Evolutionary conservation across 2,888 invertebrate species (phyloP).

Genomic region (Caradrina kadenii): DNA sequence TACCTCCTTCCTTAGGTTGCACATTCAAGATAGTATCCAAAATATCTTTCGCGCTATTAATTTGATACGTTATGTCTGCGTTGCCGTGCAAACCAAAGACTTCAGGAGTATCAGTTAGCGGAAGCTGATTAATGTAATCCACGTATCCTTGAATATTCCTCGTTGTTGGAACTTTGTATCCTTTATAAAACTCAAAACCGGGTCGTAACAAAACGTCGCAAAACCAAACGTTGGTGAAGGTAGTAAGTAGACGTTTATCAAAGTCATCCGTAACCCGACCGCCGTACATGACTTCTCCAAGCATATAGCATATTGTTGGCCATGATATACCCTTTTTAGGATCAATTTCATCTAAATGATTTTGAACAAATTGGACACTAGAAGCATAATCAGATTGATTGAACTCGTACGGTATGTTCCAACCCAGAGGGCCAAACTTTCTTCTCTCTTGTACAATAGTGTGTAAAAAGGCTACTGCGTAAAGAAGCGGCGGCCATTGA

Average conservation of each 20-base stretch:
- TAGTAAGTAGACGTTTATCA: constrained; percentile 97
- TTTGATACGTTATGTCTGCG: constrained; percentile 99
- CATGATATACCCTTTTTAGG: constrained; percentile 99
- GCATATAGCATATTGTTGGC: constrained; percentile 99
- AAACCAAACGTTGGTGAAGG: constrained; percentile 99
- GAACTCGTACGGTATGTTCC: constrained; percentile 99
- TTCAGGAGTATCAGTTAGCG: constrained; percentile 97
- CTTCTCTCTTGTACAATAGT: constrained; percentile 98
- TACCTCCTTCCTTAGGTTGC: constrained; percentile 98
- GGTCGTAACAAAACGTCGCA: constrained; percentile 96
- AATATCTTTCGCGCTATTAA: constrained; percentile 98
- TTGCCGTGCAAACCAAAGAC: constrained; percentile 99
- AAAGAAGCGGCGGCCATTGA: constrained; percentile 98
- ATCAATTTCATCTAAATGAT: constrained; percentile 99
- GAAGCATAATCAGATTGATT: constrained; percentile 99
- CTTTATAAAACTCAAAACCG: constrained; percentile 98
- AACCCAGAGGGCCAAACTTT: constrained; percentile 98
- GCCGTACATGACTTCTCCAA: constrained; percentile 97
- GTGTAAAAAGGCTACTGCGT: constrained; percentile 98
- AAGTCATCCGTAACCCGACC: constrained; percentile 99
- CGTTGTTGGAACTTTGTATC: constrained; percentile 97
- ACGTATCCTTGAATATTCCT: constrained; percentile 94
- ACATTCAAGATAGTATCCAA: constrained; percentile 98
- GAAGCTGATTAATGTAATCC: constrained; percentile 96
- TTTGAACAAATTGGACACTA: constrained; percentile 98